Base-by-base conservation (phyloP, 2,888 invertebrate genomes). In the Temnothorax ravouxi region DNA sequence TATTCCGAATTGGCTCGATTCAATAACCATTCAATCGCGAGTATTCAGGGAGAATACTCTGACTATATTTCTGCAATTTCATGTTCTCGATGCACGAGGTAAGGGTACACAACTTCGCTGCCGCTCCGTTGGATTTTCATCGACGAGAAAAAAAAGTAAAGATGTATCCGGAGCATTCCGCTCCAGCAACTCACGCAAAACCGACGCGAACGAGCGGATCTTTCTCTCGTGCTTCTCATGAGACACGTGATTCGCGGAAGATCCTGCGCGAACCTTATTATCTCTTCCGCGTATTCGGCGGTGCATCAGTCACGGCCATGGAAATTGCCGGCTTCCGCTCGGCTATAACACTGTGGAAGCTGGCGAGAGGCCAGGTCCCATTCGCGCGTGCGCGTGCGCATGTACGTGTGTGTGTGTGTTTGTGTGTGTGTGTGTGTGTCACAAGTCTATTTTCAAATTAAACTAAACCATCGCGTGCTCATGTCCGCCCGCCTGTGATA, bases 391-490 rank as follows among this genome's bases (percentile, higher is more conserved):
- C 34, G 11, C 9, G 9, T 18, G 9, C 25, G 4, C 34, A 29
- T 2, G 44, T 18, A 0, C 13, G 13, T 9, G 56, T 15, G 21
- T 5, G 13, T 6, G 2, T 5, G 74, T 79, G 2, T 6, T 6
- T 11, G 18, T 15, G 15, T 6, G 3, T 25, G 44, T 44, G 3
- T 2, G 66, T 34, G 62, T 71, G 74, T 79, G 82, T 80, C 85
- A 59, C 83, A 34, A 54, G 62, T 84, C 85, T 86, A 86, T 86
- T 86, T 86, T 86, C 79, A 86, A 86, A 86, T 85, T 86, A 72
- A 76, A 69, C 76, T 75, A 79, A 82, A 74, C 74, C 52, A 81
- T 84, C 85, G 86, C 71, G 18, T 56, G 64, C 61, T 38, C 41
- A 13, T 38, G 76, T 79, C 66, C 77, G 83, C 59, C 83, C 64